These are phyloP conservation scores for Noctua pronuba DNA, from an alignment of 2,888 invertebrate species.

Conservation along the genomic window DNA sequence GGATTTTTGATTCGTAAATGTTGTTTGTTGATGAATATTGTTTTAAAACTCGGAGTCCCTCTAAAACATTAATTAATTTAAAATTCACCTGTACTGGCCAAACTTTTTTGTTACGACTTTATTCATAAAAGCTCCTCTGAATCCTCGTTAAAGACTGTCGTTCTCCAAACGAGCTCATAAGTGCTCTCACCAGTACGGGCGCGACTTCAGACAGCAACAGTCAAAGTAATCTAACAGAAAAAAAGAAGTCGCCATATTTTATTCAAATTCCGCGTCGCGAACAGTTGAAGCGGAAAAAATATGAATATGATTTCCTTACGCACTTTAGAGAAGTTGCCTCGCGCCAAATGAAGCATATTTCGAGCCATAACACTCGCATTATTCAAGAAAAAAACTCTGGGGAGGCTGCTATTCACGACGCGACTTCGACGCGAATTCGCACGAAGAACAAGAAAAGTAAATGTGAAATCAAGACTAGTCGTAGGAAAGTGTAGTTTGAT, in stretches of 20 bases:
- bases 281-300: conserved; percentile 89
- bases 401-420: conserved; percentile 60
- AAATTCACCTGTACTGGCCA: neutral
- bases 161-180: conserved; percentile 51
- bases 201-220: conserved; percentile 53
- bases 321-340: conserved; percentile 85
- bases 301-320: conserved; percentile 89
- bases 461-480: neutral
- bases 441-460: neutral
- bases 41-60: neutral
- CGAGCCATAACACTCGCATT: conserved; percentile 89
- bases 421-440: conserved; percentile 38
- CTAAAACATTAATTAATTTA: neutral
- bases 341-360: conserved; percentile 90
- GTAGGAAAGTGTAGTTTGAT: neutral
- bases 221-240: conserved; percentile 69
- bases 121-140: conserved; percentile 24
- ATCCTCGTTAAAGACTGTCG: conserved; percentile 33
- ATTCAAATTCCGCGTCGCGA: conserved; percentile 86
- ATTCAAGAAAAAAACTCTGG: conserved; percentile 79
- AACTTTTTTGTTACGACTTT: neutral
- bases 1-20: neutral
- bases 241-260: conserved; percentile 72
- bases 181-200: conserved; percentile 39
- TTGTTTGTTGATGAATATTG: neutral